Evolutionary conservation across 2,888 invertebrate species (phyloP), one percentile per base, ranked within the genome.

Genomic region (Pasiphila rectangulata): DNA sequence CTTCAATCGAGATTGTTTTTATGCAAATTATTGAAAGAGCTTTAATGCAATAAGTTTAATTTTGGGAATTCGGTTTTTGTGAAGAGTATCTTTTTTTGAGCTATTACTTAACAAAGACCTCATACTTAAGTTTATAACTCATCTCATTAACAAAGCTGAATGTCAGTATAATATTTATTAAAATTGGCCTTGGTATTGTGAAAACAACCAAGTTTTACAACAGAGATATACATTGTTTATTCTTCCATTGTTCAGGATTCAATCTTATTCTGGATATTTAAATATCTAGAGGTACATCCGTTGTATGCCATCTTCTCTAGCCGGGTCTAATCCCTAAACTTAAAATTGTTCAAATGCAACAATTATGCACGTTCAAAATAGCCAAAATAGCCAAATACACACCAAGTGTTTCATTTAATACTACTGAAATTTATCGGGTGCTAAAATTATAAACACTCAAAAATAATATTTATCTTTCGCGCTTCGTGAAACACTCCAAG

Each of bases 1-100:
- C 63, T 54, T 56, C 57, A 58, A 64, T 55, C 52, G 52, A 57
- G 68, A 70, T 72, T 9, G 32, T 16, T 15, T 17, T 17, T 9
- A 32, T 32, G 32, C 9, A 17, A 17, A 17, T 17, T 32, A n/a
- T n/a, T n/a, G n/a, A n/a, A n/a, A n/a, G n/a, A n/a, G 2, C 9
- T 30, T 27, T 30, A n/a, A 15, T n/a, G 15, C 15, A 29, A 15
- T 29, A 3, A 13, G 30, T n/a, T n/a, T 15, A 4, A 16, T n/a
- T 12, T 29, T 30, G 30, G n/a, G n/a, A n/a, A n/a, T n/a, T n/a
- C n/a, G n/a, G n/a, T n/a, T n/a, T n/a, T n/a, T n/a, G n/a, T n/a
- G n/a, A 6, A 25, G 6, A 7, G 12, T 12, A 6, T 1, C 13
- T 27, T 13, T 13, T 13, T 13, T 7, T 7, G 13, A 9, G 3